Base-by-base conservation (phyloP, 2,797 vertebrate species). In the Merluccius polli region DNA sequence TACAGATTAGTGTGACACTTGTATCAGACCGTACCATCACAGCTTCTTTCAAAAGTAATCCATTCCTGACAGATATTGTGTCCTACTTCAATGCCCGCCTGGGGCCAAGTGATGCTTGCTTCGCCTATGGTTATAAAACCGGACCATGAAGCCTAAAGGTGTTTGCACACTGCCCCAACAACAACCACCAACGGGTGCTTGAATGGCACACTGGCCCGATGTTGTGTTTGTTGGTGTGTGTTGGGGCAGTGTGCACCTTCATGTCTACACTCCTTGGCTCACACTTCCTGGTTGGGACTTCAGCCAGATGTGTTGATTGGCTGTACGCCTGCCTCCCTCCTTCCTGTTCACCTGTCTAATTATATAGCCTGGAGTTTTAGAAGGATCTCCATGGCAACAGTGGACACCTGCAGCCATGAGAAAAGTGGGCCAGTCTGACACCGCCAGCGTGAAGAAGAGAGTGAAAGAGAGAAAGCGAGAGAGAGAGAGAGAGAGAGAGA, bases 361-460 rank as follows among this genome's bases (percentile, higher is more conserved):
- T 30, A 59, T 13, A 24, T 2, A 68, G 65, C 27, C 65, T 68
- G 27, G 12, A 29, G 29, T 68, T 31, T 29, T 16, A 67, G n/a
- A 24, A 10, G 12, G 27, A 30, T 68, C 65, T 30, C 65, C 65
- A 68, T 68, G 65, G 29, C 65, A 67, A 67, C 65, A 67, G 10
- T 67, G 48, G 48, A 9, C 52, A 68, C 65, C 35, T 71, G 70
- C 24, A 71, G 70, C 35, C 24, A n/a, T 71, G 3, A 38, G 18
- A 21, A 71, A 85, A 59, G 75, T 85, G 83, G 75, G 27, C 33
- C 70, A 0, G 4, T 80, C 81, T 78, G 77, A 81, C 82, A 73
- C 65, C 31, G 72, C 36, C 13, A 7, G 38, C 44, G 75, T 72
- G 11, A 71, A 75, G 78, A 67, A 76, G 33, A 63, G 70, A 29